Conservation (phyloP, 2,888 invertebrate species). For the Morpho achilles region DNA sequence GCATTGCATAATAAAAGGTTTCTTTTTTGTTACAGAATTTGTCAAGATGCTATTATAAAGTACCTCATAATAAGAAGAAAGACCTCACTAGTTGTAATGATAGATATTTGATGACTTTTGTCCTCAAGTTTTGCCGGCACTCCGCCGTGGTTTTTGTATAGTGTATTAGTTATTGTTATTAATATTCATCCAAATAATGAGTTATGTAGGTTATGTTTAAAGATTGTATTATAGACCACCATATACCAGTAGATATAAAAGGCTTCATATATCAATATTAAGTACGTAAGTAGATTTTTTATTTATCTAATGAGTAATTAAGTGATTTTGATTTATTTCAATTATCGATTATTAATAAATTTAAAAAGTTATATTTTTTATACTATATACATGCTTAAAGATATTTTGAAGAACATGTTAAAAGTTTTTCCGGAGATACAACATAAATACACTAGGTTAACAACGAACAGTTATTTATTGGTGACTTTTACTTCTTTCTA, state of each 20-base stretch:
- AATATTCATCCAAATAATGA: constrained; percentile 21
- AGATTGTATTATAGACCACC: constrained; percentile 11
- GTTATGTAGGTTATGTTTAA: constrained; percentile 23
- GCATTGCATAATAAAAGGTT: neutral
- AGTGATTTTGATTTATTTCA: too few species aligned
- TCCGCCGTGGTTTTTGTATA: constrained; percentile 17
- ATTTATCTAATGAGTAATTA: too few species aligned
- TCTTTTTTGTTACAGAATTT: constrained; percentile 64
- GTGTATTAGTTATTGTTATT: constrained; percentile 19
- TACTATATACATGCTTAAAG: too few species aligned
- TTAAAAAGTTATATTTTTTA: too few species aligned
- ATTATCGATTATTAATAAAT: too few species aligned
- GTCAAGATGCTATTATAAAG: constrained; percentile 78
- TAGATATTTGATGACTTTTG: constrained; percentile 30
- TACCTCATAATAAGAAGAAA: constrained; percentile 39
- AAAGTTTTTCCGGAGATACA: too few species aligned
- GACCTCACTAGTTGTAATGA: constrained; percentile 60
- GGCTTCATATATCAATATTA: constrained; percentile 15
- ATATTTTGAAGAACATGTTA: too few species aligned
- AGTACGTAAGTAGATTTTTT: constrained; percentile 7
- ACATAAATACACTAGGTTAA: too few species aligned
- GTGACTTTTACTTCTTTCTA: too few species aligned
- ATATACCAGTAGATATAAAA: constrained; percentile 15
- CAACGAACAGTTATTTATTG: too few species aligned
- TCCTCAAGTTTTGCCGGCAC: constrained; percentile 13